These are phyloP conservation scores for Seriola rivoliana DNA, from an alignment of 2,113 vertebrate genomes.

Conservation along the genomic window DNA sequence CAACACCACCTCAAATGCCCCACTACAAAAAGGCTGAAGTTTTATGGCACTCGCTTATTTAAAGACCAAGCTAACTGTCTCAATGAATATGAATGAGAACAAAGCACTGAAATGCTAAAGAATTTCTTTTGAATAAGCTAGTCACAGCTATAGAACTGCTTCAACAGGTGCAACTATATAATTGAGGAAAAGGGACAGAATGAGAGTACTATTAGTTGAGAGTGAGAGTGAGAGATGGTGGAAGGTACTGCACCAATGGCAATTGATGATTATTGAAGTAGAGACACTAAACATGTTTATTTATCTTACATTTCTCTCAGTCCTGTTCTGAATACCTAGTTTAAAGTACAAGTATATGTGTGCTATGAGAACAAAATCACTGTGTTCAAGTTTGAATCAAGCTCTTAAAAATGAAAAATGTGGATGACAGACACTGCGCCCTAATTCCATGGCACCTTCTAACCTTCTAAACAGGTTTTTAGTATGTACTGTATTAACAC, in stretches of 20 bases:
- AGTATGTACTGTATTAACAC: too few relatives aligned
- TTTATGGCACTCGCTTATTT: constrained; percentile 43
- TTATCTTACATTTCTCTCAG: neutral
- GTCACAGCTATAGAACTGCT: neutral
- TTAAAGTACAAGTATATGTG: neutral
- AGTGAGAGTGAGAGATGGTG: neutral
- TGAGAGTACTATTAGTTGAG: neutral
- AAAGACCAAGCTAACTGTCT: constrained; percentile 25
- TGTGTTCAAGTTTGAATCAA: neutral
- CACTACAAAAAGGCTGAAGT: constrained; percentile 22
- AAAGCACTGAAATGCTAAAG: constrained; percentile 34
- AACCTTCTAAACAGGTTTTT: neutral
- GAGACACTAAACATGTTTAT: neutral
- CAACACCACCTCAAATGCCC: constrained; percentile 10
- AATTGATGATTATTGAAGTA: neutral
- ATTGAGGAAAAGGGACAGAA: neutral
- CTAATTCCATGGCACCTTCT: neutral
- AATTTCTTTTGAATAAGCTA: constrained; percentile 28
- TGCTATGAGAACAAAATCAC: neutral
- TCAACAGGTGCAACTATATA: constrained; percentile 26
- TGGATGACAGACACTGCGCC: neutral
- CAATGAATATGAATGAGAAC: constrained; percentile 41
- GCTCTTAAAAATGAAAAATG: neutral
- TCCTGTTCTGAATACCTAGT: neutral
- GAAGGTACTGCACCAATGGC: too few relatives aligned